Base-by-base conservation (phyloP, 2,888 invertebrate genomes). In the Leptinotarsa haldemani region DNA sequence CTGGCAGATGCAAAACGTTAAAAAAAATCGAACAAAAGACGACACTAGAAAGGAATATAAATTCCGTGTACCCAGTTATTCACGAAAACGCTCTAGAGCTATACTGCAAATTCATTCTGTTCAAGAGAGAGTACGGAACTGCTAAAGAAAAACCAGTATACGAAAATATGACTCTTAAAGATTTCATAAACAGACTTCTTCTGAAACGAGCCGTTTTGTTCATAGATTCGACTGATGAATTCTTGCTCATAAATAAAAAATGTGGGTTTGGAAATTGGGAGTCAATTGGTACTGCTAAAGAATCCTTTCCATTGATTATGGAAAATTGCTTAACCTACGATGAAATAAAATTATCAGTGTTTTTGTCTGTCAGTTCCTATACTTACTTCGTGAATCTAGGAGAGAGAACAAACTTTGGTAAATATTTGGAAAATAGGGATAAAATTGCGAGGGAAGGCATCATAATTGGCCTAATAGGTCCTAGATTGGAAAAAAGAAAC, bases 51-150 rank as follows among this genome's bases (percentile, higher is more conserved):
- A 87, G 84, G 75, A 90, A 90, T 77, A 89, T 90, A 52, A 87
- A 88, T 1, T 92, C 93, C 0, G 91, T 4, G 90, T 94, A 94
- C 84, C 93, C 94, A 0, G 77, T 94, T 1, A 88, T 94, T 77
- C 94, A 94, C 79, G 93, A 93, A 83, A 89, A 91, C 67, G 91
- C 91, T 9, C 78, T 94, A 7, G 85, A 90, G 3, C 85, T 94
- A 3, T 92, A 91, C 84, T 89, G 91, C 7, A 89, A 90, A 74
- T 94, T 93, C 85, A 87, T 94, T 67, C 90, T 92, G 76, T 90
- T 92, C 82, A 93, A 93, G 85, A 88, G 86, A 53, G 78, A 83
- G 12, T 71, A 79, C 71, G 85, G 85, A 22, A 79, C 79, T 74
- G 5, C 73, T 77, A 47, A 83, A 81, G 80, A 86, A 70, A 81